phyloP scores from a whole-genome alignment of 2,888 invertebrate species.

The Anodontia alba region DNA sequence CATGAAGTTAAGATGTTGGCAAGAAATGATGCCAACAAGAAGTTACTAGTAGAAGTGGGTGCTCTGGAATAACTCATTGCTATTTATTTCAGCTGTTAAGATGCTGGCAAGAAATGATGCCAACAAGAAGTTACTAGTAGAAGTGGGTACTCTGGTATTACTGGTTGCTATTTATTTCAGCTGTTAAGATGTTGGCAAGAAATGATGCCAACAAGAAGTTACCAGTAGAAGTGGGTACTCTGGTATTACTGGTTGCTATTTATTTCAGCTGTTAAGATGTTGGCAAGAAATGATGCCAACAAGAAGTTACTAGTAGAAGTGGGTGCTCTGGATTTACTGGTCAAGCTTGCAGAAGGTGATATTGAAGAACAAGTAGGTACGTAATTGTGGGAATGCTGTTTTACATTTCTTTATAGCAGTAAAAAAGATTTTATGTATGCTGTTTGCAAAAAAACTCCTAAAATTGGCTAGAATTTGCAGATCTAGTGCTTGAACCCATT shows the following conservation, averaged over 20 bases:
- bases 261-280: conserved; percentile 32
- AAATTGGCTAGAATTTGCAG: too few relatives aligned
- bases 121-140: conserved; percentile 56
- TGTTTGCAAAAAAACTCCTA: too few relatives aligned
- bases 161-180: too few relatives aligned
- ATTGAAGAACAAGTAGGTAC: conserved; percentile 59
- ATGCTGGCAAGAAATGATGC: conserved; percentile 65
- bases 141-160: too few relatives aligned
- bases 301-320: conserved; percentile 56
- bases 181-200: too few relatives aligned
- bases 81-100: conserved; percentile 21
- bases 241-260: too few relatives aligned
- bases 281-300: conserved; percentile 65
- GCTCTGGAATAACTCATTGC: conserved; percentile 62
- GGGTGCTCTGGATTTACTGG: conserved; percentile 57
- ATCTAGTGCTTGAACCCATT: too few relatives aligned
- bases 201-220: too few relatives aligned
- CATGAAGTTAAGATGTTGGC: conserved; percentile 65
- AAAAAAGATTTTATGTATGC: too few relatives aligned
- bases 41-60: conserved; percentile 63
- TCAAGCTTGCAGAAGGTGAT: conserved; percentile 48
- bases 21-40: conserved; percentile 71
- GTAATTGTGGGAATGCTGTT: too few relatives aligned
- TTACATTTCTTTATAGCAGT: too few relatives aligned
- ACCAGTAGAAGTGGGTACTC: too few relatives aligned